Conservation (phyloP, 37 sponge, comb jelly and placozoan species). For the Crambe crambe region DNA sequence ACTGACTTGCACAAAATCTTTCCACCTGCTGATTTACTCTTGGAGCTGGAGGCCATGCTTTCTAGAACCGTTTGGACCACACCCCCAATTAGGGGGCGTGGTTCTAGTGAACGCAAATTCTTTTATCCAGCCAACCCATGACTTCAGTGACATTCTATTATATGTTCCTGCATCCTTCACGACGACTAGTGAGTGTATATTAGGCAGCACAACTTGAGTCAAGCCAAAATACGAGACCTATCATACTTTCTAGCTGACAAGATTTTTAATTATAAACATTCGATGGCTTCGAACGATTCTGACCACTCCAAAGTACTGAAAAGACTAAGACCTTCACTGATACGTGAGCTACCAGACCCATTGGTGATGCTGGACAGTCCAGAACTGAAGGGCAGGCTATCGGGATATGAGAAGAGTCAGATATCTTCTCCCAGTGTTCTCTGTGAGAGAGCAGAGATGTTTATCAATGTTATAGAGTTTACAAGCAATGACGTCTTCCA, state of each 20-base stretch:
- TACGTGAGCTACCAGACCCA: slow-evolving; percentile 26
- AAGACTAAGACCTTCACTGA: slow-evolving; percentile 1
- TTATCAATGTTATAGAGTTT: slow-evolving; percentile 35
- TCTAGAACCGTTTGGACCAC: neutral
- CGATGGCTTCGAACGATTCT: neutral
- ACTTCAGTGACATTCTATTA: neutral
- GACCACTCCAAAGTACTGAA: slow-evolving; percentile 11
- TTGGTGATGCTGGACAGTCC: slow-evolving; percentile 6
- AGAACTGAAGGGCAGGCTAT: slow-evolving; percentile 13
- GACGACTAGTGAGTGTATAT: neutral
- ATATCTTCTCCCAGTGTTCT: neutral
- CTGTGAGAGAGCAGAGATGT: slow-evolving; percentile 41
- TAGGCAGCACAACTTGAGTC: too few species aligned
- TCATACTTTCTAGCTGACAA: neutral
- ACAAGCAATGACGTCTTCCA: slow-evolving; percentile 19
- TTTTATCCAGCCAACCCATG: neutral
- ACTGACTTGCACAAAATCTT: slow-evolving; percentile 43
- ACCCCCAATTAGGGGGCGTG: neutral
- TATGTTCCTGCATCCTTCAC: neutral
- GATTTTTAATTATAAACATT: neutral
- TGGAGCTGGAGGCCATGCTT: neutral
- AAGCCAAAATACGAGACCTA: too few species aligned
- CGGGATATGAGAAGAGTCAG: slow-evolving; percentile 29
- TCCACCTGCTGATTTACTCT: neutral
- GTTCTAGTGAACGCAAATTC: neutral